Conservation (phyloP, 2,888 invertebrate species). For the Drosophila tripunctata region DNA sequence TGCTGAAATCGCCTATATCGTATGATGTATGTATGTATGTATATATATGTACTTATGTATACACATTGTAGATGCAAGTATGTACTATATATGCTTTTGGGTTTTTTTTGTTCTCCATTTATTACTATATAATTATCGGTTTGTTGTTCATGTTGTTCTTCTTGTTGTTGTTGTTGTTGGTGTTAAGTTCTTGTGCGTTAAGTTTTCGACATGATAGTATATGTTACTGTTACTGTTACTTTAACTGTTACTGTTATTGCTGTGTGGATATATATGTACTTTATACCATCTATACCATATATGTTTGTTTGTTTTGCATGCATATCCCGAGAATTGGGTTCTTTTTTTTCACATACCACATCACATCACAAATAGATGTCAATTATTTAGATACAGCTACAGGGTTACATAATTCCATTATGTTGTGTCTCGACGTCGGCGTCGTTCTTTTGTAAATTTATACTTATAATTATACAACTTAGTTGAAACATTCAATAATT, state of each 20-base stretch:
- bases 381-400: conserved; percentile 53
- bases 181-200: conserved; percentile 51
- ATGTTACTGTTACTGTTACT: conserved; percentile 18
- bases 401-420: conserved; percentile 72
- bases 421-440: conserved; percentile 44
- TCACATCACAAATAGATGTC: conserved; percentile 8
- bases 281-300: neutral
- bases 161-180: conserved; percentile 38
- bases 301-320: conserved; percentile 12
- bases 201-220: conserved; percentile 38
- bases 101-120: conserved; percentile 13
- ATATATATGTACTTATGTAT: conserved; percentile 14
- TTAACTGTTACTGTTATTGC: conserved; percentile 24
- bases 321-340: neutral
- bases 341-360: conserved; percentile 1
- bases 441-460: conserved; percentile 45
- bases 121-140: conserved; percentile 17
- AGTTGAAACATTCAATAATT: conserved; percentile 78
- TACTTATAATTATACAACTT: conserved; percentile 80
- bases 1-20: conserved; percentile 50
- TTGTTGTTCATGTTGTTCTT: conserved; percentile 28
- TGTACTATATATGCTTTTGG: conserved; percentile 30
- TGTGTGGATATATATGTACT: conserved; percentile 31
- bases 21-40: conserved; percentile 10
- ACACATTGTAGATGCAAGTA: conserved; percentile 23